Conservation (phyloP, 2,888 invertebrate species). For the Brachyptera putata region DNA sequence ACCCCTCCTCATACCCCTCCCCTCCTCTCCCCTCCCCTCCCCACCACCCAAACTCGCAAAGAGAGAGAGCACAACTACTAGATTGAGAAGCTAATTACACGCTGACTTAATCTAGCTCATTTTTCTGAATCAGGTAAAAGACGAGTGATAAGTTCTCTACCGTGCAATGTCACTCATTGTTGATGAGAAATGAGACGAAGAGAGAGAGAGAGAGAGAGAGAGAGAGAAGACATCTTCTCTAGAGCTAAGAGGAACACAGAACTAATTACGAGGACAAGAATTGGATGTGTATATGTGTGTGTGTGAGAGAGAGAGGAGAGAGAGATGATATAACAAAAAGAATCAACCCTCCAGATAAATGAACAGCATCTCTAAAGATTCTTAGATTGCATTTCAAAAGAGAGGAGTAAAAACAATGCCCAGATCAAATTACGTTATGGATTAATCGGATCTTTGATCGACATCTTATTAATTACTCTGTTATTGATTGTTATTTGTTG, state of each 20-base stretch:
- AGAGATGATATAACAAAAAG: constrained; percentile 11
- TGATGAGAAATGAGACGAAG: background rate
- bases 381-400: background rate
- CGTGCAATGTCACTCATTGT: constrained; percentile 4
- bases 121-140: constrained; percentile 19
- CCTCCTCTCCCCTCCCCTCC: background rate
- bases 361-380: constrained; percentile 8
- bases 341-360: constrained; percentile 15
- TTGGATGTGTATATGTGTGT: background rate
- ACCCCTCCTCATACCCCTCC: background rate
- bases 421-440: background rate
- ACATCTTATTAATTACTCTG: no score
- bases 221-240: background rate
- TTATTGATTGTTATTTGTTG: no score
- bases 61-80: background rate
- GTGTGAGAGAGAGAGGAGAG: no score
- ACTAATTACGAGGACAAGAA: constrained; percentile 9
- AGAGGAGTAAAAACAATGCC: background rate
- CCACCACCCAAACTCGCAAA: background rate
- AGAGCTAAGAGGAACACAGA: no score
- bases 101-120: constrained; percentile 10
- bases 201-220: background rate
- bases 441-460: no score
- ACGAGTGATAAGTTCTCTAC: background rate
- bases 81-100: constrained; percentile 14